A percentile compares a stretch with the other conserved stretches of the same genome.
Evolutionary conservation across 2,113 vertebrate species (phyloP).

Genomic region (Zosterops lateralis): DNA sequence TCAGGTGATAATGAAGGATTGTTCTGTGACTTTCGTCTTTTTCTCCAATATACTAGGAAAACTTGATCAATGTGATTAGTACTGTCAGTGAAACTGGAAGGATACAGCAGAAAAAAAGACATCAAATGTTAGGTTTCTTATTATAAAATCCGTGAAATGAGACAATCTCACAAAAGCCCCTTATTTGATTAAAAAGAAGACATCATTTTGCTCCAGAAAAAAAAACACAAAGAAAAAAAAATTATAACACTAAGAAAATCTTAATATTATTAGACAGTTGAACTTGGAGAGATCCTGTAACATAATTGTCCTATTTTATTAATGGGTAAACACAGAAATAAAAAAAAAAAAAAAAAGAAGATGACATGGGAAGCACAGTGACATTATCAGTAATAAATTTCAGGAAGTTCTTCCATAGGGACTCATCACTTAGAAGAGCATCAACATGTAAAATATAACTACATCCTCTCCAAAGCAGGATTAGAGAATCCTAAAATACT

Average conservation of each 20-base stretch:
- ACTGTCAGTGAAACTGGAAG: background rate
- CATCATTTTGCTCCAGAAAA: background rate
- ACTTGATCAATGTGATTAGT: background rate
- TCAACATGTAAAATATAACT: rapidly evolving
- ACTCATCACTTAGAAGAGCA: background rate
- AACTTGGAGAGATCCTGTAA: background rate
- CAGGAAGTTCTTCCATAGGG: background rate
- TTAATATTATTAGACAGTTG: background rate
- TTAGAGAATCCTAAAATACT: background rate
- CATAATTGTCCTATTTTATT: background rate
- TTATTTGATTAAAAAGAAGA: background rate
- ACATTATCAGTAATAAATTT: background rate
- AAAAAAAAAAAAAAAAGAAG: background rate
- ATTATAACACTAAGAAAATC: background rate
- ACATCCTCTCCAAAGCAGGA: background rate
- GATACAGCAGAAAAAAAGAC: rapidly evolving
- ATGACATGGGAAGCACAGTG: background rate
- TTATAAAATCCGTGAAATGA: background rate
- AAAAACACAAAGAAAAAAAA: background rate
- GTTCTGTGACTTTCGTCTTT: background rate
- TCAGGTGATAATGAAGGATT: background rate
- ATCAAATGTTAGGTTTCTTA: background rate
- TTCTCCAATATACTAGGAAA: background rate
- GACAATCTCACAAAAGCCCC: background rate
- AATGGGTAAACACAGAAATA: background rate